Evolutionary conservation across 2,888 invertebrate species (phyloP).

Genomic region (Paralinhomoeus sp.): DNA sequence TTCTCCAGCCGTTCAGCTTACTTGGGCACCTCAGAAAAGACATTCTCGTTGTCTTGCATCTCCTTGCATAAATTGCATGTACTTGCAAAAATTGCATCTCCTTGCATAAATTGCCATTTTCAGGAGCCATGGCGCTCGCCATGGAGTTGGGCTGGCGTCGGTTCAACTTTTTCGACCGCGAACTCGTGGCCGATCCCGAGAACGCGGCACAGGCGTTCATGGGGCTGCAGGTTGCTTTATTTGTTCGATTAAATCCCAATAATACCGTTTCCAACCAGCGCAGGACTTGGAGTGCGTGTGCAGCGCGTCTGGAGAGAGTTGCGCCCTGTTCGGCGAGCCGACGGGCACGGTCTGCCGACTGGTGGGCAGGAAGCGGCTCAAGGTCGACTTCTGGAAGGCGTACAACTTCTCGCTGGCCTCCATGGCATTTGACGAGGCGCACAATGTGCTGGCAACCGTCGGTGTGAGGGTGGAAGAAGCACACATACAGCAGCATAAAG

Average conservation of each 20-base stretch:
- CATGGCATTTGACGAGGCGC: conserved; percentile 53
- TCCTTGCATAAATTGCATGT: too few relatives aligned
- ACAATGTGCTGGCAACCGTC: conserved; percentile 60
- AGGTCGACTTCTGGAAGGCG: too few relatives aligned
- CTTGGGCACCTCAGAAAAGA: too few relatives aligned
- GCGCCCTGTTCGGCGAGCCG: conserved; percentile 9
- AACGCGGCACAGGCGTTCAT: conserved; percentile 29
- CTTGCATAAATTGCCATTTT: too few relatives aligned
- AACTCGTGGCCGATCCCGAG: conserved; percentile 44
- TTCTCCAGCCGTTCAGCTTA: too few relatives aligned
- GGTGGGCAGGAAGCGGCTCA: conserved; percentile 36
- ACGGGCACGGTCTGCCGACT: conserved; percentile 9
- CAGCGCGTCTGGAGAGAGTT: conserved; percentile 6
- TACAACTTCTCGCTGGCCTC: conserved; percentile 50
- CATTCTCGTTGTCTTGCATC: too few relatives aligned
- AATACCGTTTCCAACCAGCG: too few relatives aligned
- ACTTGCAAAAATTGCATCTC: too few relatives aligned
- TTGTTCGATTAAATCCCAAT: too few relatives aligned
- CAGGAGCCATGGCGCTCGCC: conserved; percentile 4
- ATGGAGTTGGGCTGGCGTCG: conserved; percentile 44
- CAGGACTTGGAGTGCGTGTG: conserved; percentile 8
- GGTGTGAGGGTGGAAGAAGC: too few relatives aligned
- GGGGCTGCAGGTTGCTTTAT: conserved; percentile 53
- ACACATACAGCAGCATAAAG: too few relatives aligned
- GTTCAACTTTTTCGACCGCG: conserved; percentile 74